A percentile compares a stretch with the other conserved stretches of the same genome.
Evolutionary conservation across 2,797 vertebrate genomes (phyloP).

Genomic region (Aythya fuligula): DNA sequence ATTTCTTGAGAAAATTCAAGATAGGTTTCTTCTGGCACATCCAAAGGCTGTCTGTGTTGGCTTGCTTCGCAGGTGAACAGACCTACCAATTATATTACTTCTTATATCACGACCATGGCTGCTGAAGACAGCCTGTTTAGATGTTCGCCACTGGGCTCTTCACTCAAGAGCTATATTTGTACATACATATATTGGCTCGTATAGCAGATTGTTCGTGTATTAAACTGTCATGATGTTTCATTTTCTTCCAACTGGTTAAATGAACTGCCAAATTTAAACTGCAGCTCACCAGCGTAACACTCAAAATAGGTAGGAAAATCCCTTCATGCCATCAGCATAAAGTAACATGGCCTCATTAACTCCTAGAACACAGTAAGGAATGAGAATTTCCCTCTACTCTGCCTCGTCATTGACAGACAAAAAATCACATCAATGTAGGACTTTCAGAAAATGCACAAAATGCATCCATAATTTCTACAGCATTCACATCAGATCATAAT

Average conservation of each 20-base stretch:
- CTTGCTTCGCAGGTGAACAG: not conserved
- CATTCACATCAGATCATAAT: not conserved
- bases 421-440: not conserved
- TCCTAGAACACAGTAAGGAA: slow-evolving; percentile 10
- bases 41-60: not conserved
- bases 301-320: slow-evolving; percentile 70
- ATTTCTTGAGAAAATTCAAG: not conserved
- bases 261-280: slow-evolving; percentile 65
- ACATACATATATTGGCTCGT: not conserved
- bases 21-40: not conserved
- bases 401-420: not conserved
- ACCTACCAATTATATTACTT: rapidly evolving
- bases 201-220: slow-evolving; percentile 49
- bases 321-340: slow-evolving; percentile 34
- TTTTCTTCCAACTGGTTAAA: slow-evolving; percentile 52
- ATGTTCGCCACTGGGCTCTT: not conserved
- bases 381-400: not conserved
- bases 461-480: not conserved
- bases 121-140: not conserved
- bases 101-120: not conserved
- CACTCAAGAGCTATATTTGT: slow-evolving; percentile 23
- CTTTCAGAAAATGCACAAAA: not conserved
- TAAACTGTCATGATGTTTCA: slow-evolving; percentile 54
- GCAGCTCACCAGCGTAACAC: slow-evolving; percentile 42
- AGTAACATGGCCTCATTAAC: slow-evolving; percentile 11